Conservation (phyloP, 2,797 vertebrate species). For the Acanthurus leucopareius region DNA sequence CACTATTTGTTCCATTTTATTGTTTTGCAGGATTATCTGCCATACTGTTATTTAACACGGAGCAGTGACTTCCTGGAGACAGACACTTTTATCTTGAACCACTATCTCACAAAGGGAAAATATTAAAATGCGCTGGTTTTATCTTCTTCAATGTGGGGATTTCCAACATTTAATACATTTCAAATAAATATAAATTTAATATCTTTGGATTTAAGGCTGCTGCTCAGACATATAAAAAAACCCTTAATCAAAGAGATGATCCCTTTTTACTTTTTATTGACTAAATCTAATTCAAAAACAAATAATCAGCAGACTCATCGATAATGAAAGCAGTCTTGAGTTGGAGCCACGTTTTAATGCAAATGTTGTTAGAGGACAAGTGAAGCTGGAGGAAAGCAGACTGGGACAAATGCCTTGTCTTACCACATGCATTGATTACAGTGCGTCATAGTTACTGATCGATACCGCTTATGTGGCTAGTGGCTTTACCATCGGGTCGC, state of each 20-base stretch:
- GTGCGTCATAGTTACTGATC: slow-evolving; percentile 40
- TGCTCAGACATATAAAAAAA: neutral
- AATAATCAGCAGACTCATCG: neutral
- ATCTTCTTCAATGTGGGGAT: too few relatives aligned
- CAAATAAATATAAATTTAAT: too few relatives aligned
- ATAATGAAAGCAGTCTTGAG: neutral
- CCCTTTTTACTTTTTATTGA: neutral
- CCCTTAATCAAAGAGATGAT: neutral
- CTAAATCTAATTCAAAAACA: neutral
- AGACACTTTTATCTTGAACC: neutral
- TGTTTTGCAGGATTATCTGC: too few relatives aligned
- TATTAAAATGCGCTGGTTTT: too few relatives aligned
- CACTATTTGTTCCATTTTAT: too few relatives aligned
- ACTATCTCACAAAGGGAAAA: neutral
- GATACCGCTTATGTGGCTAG: slow-evolving; percentile 48
- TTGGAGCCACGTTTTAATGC: neutral
- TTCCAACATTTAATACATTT: too few relatives aligned
- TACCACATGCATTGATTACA: slow-evolving; percentile 53
- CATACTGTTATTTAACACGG: too few relatives aligned
- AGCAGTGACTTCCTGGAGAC: neutral
- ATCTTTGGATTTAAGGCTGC: too few relatives aligned
- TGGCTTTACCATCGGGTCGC: slow-evolving; percentile 44
- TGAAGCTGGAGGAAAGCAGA: slow-evolving; percentile 5
- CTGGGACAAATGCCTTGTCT: slow-evolving; percentile 18
- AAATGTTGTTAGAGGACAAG: slow-evolving; percentile 20